Evolutionary conservation across 1,140 invertebrate species (phyloP).

Genomic region (Lordiphosa stackelbergi): DNA sequence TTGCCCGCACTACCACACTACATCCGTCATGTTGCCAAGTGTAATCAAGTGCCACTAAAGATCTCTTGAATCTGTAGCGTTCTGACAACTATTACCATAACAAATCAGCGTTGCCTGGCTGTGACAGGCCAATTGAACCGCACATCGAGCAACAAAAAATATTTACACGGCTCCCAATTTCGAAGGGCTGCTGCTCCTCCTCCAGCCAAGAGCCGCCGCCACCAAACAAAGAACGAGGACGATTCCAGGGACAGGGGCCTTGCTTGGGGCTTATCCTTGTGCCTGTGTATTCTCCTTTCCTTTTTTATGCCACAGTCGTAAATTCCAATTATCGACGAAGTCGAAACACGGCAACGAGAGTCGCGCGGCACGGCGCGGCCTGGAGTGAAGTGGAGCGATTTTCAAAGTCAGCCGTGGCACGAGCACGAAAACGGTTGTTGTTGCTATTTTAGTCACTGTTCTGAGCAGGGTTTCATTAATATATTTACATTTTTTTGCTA

Average conservation of each 20-base stretch:
- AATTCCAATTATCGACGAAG: slow-evolving; percentile 74
- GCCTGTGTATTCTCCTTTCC: slow-evolving; percentile 43
- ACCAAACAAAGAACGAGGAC: slow-evolving; percentile 33
- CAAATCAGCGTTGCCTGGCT: slow-evolving; percentile 66
- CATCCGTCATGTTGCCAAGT: slow-evolving; percentile 48
- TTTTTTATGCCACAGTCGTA: slow-evolving; percentile 71
- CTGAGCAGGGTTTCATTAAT: slow-evolving; percentile 40
- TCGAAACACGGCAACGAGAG: slow-evolving; percentile 52
- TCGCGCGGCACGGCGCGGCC: slow-evolving; percentile 21
- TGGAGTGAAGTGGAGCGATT: slow-evolving; percentile 52
- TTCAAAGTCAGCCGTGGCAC: slow-evolving; percentile 65
- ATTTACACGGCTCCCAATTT: slow-evolving; percentile 63
- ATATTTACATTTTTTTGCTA: slow-evolving; percentile 32
- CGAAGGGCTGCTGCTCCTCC: slow-evolving; percentile 6
- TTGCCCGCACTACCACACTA: slow-evolving; percentile 16
- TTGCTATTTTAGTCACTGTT: slow-evolving; percentile 52
- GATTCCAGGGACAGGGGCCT: slow-evolving; percentile 21
- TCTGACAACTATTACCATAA: slow-evolving; percentile 74
- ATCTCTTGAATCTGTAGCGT: slow-evolving; percentile 65
- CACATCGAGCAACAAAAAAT: slow-evolving; percentile 47
- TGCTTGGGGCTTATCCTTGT: slow-evolving; percentile 59
- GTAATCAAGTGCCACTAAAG: slow-evolving; percentile 69
- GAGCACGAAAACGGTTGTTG: slow-evolving; percentile 18
- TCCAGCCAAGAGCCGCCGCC: slow-evolving; percentile 23
- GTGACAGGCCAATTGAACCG: slow-evolving; percentile 69